Evolutionary conservation across 2,113 vertebrate genomes (phyloP), one percentile per base, ranked within the genome.

Genomic region (Camelus bactrianus): DNA sequence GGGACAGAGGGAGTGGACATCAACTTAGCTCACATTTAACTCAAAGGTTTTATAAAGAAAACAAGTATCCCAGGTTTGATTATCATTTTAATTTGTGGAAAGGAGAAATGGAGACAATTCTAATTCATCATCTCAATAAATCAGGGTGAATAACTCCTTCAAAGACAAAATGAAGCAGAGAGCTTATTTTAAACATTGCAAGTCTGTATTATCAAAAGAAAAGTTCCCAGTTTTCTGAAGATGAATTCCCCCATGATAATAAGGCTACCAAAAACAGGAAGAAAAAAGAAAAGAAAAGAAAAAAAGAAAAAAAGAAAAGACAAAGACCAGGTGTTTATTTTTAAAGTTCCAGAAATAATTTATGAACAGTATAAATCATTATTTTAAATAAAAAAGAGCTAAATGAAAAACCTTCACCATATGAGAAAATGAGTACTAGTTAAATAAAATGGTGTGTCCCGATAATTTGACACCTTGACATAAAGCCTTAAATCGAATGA

Each of bases 141-240:
- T 60, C 62, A 77, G 24, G 60, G 17, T 17, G 42, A 77, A 81
- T 77, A 58, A 84, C 67, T 13, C 91, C 52, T 82, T 90, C 72
- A 82, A 86, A 90, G 22, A 89, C 58, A 70, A 83, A 97, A 60
- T 73, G 76, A 38, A 93, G 46, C 58, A 42, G 79, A 93, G 48
- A n/a, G 15, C 9, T 52, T 89, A 64, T 83, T 89, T 85, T 32
- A 70, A 88, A 87, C 50, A 77, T 77, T 93, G n/a, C 50, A 91
- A 81, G 48, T 19, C 30, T 80, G 35, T 90, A 20, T 72, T 12
- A 35, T 16, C 69, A 28, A 48, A 94, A 89, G n/a, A 88, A 94
- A 96, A 70, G 73, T 92, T 97, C 64, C 26, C 82, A 96, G 14
- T 77, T 28, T 92, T 94, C 62, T 94, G 32, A 94, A 97, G 77